Evolutionary conservation across 1,140 invertebrate genomes (phyloP), one percentile per base, ranked within the genome.

Genomic region (Euura lappo): DNA sequence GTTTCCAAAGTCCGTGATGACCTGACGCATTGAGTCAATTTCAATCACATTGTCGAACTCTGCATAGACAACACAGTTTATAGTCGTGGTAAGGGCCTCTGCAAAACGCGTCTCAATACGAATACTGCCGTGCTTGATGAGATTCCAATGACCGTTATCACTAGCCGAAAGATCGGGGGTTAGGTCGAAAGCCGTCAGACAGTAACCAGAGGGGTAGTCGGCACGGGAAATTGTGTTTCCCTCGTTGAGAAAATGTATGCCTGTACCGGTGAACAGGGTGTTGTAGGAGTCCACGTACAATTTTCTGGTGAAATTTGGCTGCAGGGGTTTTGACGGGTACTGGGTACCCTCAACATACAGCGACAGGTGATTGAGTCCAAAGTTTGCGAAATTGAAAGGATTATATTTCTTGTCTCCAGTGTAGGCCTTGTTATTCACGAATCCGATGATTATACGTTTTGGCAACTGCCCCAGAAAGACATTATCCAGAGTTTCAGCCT

Each of bases 331-430:
- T 6, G 71, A 72, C 2, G 82, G 76, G 6, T 80, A 65, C 75
- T 82, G 78, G 6, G 76, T 47, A n/a, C 81, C 81, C 74, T 86
- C 83, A 44, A 84, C 79, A 65, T 81, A 84, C 69, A 86, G 72
- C 47, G 78, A 76, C 42, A 86, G 74, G 71, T 71, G 81, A 60
- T 76, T 80, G 6, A 86, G 72, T 44, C 74, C 64, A 78, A 76
- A 82, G 77, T 86, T 75, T 75, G 81, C 68, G 77, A 87, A 87
- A 76, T 84, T 80, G 72, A 83, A 87, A 1, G 86, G 85, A 74
- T 87, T 88, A 44, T 28, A 28, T 1, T 28, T 28, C 28, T 72
- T 72, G 75, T 76, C 76, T 28, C 86, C 85, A 73, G 85, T 87
- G 71, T 84, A 88, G 6, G 83, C 81, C 72, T 73, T 71, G 76